Percentiles rank a stretch among this genome's conserved stretches.
Evolutionary conservation across 2,888 invertebrate species (phyloP).

Genomic region (Galerucella nymphaeae): DNA sequence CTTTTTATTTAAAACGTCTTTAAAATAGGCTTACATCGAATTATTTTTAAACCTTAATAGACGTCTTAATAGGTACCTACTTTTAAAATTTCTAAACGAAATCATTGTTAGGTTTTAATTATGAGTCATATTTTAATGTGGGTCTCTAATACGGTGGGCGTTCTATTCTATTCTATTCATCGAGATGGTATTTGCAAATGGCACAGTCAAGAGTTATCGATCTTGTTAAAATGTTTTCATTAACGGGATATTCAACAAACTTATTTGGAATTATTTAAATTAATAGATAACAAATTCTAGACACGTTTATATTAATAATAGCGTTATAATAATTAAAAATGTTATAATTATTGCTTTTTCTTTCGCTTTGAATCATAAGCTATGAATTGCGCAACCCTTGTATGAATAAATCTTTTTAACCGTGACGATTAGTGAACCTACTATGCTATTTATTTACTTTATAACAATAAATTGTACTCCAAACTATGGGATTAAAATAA

Average conservation of each 20-base stretch:
- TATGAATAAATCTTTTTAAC: too few relatives aligned
- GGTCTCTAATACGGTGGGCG: slow-evolving; percentile 27
- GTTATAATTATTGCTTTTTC: too few relatives aligned
- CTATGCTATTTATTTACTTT: neutral
- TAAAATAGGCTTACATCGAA: slow-evolving; percentile 14
- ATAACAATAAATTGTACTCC: neutral
- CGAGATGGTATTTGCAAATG: slow-evolving; percentile 23
- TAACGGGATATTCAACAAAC: too few relatives aligned
- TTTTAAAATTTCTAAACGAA: neutral
- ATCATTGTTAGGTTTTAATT: neutral
- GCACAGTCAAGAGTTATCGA: slow-evolving; percentile 12
- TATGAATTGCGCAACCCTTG: too few relatives aligned
- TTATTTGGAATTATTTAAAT: too few relatives aligned
- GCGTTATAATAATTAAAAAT: too few relatives aligned
- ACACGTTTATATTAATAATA: too few relatives aligned
- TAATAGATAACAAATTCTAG: too few relatives aligned
- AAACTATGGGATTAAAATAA: neutral
- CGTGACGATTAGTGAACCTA: too few relatives aligned
- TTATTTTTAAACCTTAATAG: slow-evolving; percentile 10
- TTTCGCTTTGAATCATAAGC: too few relatives aligned
- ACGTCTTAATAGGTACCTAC: neutral
- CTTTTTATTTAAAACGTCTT: neutral
- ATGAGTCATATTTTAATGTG: slow-evolving; percentile 36
- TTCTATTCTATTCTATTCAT: slow-evolving; percentile 36
- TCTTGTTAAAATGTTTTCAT: neutral